A percentile compares a stretch with the other conserved stretches of the same genome.
Conservation (phyloP, 92 coral and sea anemone genomes). For the Phenganax subtilis region DNA sequence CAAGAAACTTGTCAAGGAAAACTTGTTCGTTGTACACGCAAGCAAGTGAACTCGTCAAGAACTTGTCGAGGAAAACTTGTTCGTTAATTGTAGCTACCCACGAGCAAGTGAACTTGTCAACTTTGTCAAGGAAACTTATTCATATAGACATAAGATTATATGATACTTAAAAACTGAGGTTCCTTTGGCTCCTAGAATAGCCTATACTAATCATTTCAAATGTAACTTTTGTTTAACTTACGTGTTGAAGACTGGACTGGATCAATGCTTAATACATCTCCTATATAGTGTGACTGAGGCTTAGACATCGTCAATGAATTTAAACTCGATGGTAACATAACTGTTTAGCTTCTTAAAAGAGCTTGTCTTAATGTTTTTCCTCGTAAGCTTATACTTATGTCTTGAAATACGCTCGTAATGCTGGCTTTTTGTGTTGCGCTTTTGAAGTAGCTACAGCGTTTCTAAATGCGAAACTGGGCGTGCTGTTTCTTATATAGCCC, state of each 20-base stretch:
- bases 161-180: neutral
- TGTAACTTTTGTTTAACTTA: neutral
- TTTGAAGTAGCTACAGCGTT: neutral
- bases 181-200: no score
- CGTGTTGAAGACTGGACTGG: conserved; percentile 22
- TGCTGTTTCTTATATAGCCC: conserved; percentile 2
- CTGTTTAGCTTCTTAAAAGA: no score
- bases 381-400: neutral
- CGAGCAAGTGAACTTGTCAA: no score
- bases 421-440: neutral
- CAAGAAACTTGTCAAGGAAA: no score
- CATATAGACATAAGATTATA: neutral
- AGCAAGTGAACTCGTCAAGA: no score
- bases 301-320: conserved; percentile 34
- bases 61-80: no score
- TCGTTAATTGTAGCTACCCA: no score
- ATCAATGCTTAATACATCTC: conserved; percentile 28
- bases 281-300: conserved; percentile 28
- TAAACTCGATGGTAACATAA: conserved; percentile 16
- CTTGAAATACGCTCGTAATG: neutral
- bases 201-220: no score
- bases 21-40: no score
- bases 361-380: neutral
- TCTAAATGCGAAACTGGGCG: conserved; percentile 11
- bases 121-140: neutral